Evolutionary conservation across 2,797 vertebrate species (phyloP).

Genomic region (Sarcophilus harrisii): DNA sequence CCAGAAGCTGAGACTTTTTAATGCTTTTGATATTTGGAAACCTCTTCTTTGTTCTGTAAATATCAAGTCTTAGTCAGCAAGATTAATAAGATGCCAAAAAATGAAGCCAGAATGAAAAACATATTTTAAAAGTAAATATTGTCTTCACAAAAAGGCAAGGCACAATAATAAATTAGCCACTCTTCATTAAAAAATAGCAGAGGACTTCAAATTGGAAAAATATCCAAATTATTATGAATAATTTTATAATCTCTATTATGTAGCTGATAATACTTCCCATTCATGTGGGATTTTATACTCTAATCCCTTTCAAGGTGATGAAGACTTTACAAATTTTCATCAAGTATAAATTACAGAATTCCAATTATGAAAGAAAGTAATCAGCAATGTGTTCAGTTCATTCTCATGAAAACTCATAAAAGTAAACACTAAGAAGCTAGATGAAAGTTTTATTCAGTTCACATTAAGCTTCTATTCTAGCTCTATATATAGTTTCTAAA

Average conservation of each 20-base stretch:
- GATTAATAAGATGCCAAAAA: constrained; percentile 56
- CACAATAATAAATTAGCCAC: neutral
- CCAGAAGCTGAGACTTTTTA: constrained; percentile 66
- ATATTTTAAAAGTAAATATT: constrained; percentile 18
- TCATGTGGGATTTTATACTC: constrained; percentile 40
- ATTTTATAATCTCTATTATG: constrained; percentile 26
- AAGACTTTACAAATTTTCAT: constrained; percentile 26
- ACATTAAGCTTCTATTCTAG: constrained; percentile 11
- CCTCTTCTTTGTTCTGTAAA: constrained; percentile 66
- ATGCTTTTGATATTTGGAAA: constrained; percentile 70
- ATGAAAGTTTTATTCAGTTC: constrained; percentile 4
- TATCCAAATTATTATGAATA: neutral
- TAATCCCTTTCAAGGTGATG: constrained; percentile 19
- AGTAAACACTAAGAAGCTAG: neutral
- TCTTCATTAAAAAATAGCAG: neutral
- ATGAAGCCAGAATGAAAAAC: constrained; percentile 7
- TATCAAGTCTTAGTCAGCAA: constrained; percentile 60
- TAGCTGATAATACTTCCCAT: constrained; percentile 4
- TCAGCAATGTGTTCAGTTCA: neutral
- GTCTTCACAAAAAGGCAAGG: constrained; percentile 34
- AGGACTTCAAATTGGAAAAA: constrained; percentile 40
- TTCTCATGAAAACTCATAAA: neutral
- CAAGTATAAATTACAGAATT: neutral
- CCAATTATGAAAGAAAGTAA: constrained; percentile 32
- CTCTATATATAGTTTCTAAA: constrained; percentile 1